Percentiles rank a stretch among this genome's conserved stretches.
Conservation (phyloP, 2,797 vertebrate genomes). For the Sarcophilus harrisii region DNA sequence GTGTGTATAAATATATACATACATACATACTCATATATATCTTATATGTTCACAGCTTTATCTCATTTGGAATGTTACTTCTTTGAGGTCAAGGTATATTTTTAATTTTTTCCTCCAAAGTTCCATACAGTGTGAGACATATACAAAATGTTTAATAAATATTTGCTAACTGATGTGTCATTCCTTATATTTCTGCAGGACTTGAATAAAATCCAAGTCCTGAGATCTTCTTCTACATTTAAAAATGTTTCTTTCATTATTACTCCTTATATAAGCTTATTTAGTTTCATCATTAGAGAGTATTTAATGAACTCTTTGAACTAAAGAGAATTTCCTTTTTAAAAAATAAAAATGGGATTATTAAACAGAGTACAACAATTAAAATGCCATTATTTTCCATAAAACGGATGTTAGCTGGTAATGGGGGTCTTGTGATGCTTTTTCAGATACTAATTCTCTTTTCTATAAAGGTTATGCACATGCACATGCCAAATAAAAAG, state of each 20-base stretch:
- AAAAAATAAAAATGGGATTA: slow-evolving; percentile 70
- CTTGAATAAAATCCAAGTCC: background rate
- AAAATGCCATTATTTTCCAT: slow-evolving; percentile 79
- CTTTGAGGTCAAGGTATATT: background rate
- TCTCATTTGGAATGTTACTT: slow-evolving; percentile 29
- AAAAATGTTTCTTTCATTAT: slow-evolving; percentile 45
- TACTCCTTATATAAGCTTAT: slow-evolving; percentile 62
- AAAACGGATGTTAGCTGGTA: slow-evolving; percentile 62
- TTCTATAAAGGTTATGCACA: slow-evolving; percentile 25
- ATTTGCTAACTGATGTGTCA: background rate
- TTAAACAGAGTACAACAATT: slow-evolving; percentile 74
- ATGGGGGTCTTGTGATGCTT: slow-evolving; percentile 31
- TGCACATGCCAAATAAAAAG: slow-evolving; percentile 31
- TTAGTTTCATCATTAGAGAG: slow-evolving; percentile 52
- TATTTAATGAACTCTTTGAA: slow-evolving; percentile 70
- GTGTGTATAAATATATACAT: too few species aligned
- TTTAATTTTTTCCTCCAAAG: background rate
- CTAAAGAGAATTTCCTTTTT: slow-evolving; percentile 72
- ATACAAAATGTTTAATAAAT: background rate
- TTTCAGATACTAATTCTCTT: slow-evolving; percentile 66
- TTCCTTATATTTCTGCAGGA: background rate
- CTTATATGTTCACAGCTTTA: slow-evolving; percentile 1
- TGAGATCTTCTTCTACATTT: slow-evolving; percentile 28
- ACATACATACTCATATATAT: background rate
- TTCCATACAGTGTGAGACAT: background rate